Percentiles rank a stretch among this genome's conserved stretches.
phyloP scores from a whole-genome alignment of 2,797 vertebrate genomes.

The Cossypha dichroa region DNA sequence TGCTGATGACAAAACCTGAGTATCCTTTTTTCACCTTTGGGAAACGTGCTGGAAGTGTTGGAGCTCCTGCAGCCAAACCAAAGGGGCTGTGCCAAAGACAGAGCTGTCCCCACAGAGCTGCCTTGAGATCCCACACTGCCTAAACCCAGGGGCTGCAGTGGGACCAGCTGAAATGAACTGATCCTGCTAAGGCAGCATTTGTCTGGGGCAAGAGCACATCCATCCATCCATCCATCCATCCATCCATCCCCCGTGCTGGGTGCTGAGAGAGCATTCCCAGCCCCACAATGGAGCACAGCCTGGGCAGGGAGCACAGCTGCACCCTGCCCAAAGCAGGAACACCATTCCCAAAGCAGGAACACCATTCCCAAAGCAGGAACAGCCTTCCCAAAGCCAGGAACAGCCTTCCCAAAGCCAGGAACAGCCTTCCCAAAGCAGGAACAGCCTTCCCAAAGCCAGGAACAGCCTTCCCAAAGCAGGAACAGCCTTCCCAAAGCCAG shows the following conservation, averaged over 20 bases:
- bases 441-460: too few relatives aligned
- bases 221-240: too few relatives aligned
- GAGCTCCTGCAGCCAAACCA: neutral
- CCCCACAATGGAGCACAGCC: rapidly evolving
- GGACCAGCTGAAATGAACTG: neutral
- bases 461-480: too few relatives aligned
- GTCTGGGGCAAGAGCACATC: neutral
- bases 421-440: too few relatives aligned
- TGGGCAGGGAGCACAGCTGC: too few relatives aligned
- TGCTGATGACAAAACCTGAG: neutral
- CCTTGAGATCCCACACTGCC: rapidly evolving
- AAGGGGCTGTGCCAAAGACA: neutral
- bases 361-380: neutral
- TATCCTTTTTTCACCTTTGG: neutral
- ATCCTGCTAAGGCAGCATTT: neutral
- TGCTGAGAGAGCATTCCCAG: neutral
- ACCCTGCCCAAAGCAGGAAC: too few relatives aligned
- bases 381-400: too few relatives aligned
- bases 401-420: too few relatives aligned
- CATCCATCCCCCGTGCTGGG: neutral
- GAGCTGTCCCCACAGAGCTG: neutral
- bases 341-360: neutral
- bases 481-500: neutral
- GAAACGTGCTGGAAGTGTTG: neutral
- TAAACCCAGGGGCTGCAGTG: neutral